phyloP scores from a whole-genome alignment of 2,888 invertebrate species.

The Drosophila pseudotakahashii region DNA sequence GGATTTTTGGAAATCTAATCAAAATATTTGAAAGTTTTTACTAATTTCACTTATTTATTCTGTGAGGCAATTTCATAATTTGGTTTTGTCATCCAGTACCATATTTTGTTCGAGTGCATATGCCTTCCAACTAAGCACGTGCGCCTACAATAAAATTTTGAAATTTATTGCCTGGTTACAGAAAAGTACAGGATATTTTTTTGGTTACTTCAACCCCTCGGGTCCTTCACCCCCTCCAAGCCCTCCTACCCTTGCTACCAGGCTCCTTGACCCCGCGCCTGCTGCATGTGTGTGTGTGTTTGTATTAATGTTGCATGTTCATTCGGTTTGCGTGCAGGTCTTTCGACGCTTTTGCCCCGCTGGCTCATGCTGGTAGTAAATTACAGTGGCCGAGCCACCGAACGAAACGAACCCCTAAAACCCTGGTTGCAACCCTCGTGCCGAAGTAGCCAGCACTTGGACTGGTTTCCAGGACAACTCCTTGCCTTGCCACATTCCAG shows the following conservation, averaged over 20 bases:
- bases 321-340: constrained; percentile 69
- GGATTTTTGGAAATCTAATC: no score
- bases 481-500: neutral
- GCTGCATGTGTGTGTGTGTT: constrained; percentile 5
- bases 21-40: no score
- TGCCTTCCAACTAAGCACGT: constrained; percentile 43
- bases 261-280: constrained; percentile 31
- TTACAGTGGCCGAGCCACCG: constrained; percentile 51
- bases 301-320: constrained; percentile 71
- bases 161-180: constrained; percentile 58
- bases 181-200: constrained; percentile 28
- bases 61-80: no score
- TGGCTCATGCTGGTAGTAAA: constrained; percentile 59
- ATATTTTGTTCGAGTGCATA: constrained; percentile 3
- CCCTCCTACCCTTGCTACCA: constrained; percentile 1
- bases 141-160: constrained; percentile 62
- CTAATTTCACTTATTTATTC: neutral
- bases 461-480: constrained; percentile 23
- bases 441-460: constrained; percentile 17
- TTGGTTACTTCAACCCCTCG: constrained; percentile 33
- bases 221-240: no score
- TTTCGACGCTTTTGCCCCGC: constrained; percentile 17
- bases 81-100: no score
- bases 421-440: constrained; percentile 61
- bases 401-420: constrained; percentile 48